phyloP scores from a whole-genome alignment of 2,113 vertebrate genomes.

The Chlorodrepanis virens region DNA sequence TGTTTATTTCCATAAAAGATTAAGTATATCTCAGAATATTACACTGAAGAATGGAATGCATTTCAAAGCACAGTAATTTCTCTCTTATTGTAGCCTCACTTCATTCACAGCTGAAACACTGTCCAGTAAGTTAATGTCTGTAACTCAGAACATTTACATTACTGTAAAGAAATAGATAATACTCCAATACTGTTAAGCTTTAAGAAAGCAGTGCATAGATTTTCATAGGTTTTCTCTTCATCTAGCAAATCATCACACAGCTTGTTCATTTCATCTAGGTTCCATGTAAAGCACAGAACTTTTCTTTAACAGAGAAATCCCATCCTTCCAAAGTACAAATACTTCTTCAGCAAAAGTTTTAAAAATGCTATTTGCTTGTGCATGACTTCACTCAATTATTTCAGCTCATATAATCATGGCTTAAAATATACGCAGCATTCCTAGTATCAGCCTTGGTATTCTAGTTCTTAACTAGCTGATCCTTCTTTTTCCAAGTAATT shows the following conservation, averaged over 20 bases:
- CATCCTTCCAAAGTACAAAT: neutral
- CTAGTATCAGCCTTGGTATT: neutral
- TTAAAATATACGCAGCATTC: neutral
- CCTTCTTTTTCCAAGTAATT: neutral
- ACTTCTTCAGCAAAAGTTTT: neutral
- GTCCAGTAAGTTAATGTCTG: neutral
- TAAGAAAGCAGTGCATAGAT: neutral
- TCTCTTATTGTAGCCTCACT: neutral
- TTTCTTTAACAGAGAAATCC: neutral
- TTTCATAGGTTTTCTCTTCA: neutral
- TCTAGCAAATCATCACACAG: neutral
- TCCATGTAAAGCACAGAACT: neutral
- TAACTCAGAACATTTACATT: neutral
- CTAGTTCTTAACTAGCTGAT: neutral
- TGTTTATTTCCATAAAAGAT: neutral
- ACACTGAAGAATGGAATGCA: slow-evolving; percentile 10
- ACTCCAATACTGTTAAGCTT: neutral
- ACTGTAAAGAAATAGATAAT: neutral
- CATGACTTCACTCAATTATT: neutral
- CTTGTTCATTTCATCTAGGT: neutral
- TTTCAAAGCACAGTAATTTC: neutral
- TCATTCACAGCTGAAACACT: neutral
- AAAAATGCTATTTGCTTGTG: neutral
- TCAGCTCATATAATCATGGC: neutral
- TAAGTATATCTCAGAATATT: neutral